Percentiles rank a stretch among this genome's conserved stretches.
Conservation (phyloP, 1,140 invertebrate genomes). For the Reticulitermes speratus region DNA sequence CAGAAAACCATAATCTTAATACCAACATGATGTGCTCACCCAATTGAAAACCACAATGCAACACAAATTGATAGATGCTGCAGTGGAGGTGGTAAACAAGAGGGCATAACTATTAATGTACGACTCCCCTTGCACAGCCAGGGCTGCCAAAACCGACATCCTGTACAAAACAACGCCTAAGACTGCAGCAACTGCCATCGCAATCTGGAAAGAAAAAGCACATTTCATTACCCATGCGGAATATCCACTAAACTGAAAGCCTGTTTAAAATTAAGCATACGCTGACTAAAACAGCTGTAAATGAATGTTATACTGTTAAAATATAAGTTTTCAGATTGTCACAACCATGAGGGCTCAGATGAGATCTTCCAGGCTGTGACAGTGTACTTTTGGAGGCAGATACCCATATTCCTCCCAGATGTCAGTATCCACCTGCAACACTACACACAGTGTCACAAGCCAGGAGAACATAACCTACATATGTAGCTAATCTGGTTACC, state of each 20-base stretch:
- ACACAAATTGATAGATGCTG: constrained; percentile 81
- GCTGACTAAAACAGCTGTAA: background rate
- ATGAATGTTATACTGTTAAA: too few relatives aligned
- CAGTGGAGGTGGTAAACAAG: constrained; percentile 79
- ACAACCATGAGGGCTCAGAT: too few relatives aligned
- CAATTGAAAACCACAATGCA: constrained; percentile 87
- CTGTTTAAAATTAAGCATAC: background rate
- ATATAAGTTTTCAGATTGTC: too few relatives aligned
- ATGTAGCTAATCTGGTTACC: too few relatives aligned
- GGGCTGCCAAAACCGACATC: constrained; percentile 78
- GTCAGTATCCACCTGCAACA: too few relatives aligned
- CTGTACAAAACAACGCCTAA: constrained; percentile 89
- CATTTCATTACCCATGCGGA: background rate
- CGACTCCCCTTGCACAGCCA: constrained; percentile 57
- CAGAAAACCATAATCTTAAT: too few relatives aligned
- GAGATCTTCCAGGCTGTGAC: too few relatives aligned
- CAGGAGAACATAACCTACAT: too few relatives aligned
- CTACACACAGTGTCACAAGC: too few relatives aligned
- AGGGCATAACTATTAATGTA: constrained; percentile 72
- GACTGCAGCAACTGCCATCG: constrained; percentile 80
- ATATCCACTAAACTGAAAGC: constrained; percentile 53
- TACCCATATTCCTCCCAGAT: too few relatives aligned
- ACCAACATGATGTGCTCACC: constrained; percentile 52
- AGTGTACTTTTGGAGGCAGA: too few relatives aligned
- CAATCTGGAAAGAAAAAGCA: constrained; percentile 53